These are phyloP conservation scores for Acridotheres tristis DNA, from an alignment of 2,797 vertebrate genomes.

Conservation along the genomic window DNA sequence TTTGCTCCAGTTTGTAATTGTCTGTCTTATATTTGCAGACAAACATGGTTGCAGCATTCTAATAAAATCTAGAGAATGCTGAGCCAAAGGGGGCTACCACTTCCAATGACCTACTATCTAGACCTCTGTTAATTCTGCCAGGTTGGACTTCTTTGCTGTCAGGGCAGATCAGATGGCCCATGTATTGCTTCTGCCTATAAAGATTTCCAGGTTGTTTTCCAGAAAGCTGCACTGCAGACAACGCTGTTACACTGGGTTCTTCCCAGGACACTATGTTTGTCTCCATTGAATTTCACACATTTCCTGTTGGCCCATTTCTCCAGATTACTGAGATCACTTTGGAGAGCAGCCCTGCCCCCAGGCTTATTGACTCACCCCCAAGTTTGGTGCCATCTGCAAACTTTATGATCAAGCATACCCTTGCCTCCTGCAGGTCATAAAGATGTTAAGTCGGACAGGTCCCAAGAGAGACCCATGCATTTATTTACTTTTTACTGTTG, in stretches of 20 bases:
- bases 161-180: background rate
- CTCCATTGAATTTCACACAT: background rate
- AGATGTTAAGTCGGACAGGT: background rate
- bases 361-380: background rate
- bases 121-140: background rate
- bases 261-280: background rate
- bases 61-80: background rate
- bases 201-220: background rate
- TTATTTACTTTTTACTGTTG: background rate
- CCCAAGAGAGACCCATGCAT: background rate
- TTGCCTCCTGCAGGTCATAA: background rate
- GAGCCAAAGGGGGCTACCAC: background rate
- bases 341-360: background rate
- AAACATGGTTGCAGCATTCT: background rate
- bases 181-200: background rate
- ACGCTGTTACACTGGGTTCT: background rate
- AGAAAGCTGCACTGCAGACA: background rate
- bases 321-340: background rate
- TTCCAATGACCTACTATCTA: background rate
- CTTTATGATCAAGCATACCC: background rate
- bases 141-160: background rate
- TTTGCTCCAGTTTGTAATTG: background rate
- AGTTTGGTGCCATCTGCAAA: background rate
- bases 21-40: background rate
- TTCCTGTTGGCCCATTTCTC: background rate